These are phyloP conservation scores for Lasioglossum zephyrum DNA, from an alignment of 2,888 invertebrate genomes.

Conservation along the genomic window DNA sequence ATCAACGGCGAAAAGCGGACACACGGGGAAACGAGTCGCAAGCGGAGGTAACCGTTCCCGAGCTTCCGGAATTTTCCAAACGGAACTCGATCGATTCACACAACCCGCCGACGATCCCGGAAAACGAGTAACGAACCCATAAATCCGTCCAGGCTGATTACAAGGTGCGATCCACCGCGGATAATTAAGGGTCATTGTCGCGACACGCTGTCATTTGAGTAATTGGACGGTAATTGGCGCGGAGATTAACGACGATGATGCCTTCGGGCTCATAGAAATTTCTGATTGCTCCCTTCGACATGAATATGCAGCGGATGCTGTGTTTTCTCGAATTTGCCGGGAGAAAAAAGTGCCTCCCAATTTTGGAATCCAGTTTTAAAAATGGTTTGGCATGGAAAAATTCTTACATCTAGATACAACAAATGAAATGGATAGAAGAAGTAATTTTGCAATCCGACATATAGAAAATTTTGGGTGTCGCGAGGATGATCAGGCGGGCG, in stretches of 20 bases:
- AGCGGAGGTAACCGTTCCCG: neutral
- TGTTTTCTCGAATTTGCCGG: neutral
- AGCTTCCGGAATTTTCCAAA: slow-evolving; percentile 6
- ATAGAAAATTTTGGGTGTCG: neutral
- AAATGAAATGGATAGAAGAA: no score
- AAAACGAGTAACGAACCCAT: slow-evolving; percentile 20
- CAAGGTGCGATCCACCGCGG: slow-evolving; percentile 15
- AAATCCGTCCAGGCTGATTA: slow-evolving; percentile 5
- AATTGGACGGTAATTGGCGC: slow-evolving; percentile 42
- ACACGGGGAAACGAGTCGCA: slow-evolving; percentile 32
- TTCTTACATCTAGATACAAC: no score
- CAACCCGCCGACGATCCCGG: neutral
- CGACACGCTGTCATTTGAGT: slow-evolving; percentile 34
- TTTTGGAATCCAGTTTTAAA: neutral
- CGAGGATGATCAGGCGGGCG: neutral
- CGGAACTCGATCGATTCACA: neutral
- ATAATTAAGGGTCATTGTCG: slow-evolving; percentile 24
- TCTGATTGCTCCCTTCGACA: neutral
- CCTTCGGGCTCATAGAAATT: slow-evolving; percentile 1
- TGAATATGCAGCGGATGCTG: neutral
- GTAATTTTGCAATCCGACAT: no score
- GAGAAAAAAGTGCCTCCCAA: neutral
- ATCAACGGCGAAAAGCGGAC: slow-evolving; percentile 23
- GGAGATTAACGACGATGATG: slow-evolving; percentile 38
- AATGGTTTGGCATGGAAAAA: no score